Percentiles rank a stretch among this genome's conserved stretches.
These are phyloP conservation scores for Zaprionus vittiger DNA, from an alignment of 1,140 invertebrate genomes.

Conservation along the genomic window DNA sequence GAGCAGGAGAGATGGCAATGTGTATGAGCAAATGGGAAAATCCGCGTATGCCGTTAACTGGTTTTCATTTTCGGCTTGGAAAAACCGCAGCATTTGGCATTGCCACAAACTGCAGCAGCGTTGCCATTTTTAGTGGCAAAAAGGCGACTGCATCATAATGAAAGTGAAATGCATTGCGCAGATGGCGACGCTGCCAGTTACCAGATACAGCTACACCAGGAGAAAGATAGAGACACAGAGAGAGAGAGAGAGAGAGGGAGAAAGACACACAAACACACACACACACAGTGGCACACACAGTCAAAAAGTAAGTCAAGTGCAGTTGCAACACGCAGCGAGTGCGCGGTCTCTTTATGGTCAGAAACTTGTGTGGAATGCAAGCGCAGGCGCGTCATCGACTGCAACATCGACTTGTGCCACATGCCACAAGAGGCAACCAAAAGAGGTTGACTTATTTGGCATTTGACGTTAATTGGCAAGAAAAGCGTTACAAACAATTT, in stretches of 20 bases:
- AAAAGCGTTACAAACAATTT: conserved; percentile 52
- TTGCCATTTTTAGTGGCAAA: conserved; percentile 81
- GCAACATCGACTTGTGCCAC: background rate
- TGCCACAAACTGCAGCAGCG: conserved; percentile 39
- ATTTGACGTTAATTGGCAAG: conserved; percentile 70
- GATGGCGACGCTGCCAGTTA: conserved; percentile 70
- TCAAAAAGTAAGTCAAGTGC: conserved; percentile 72
- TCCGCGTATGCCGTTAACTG: conserved; percentile 58
- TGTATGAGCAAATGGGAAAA: conserved; percentile 44
- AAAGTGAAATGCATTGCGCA: conserved; percentile 82
- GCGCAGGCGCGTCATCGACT: conserved; percentile 63
- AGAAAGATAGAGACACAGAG: background rate
- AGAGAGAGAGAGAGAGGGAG: conserved; percentile 10
- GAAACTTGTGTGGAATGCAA: conserved; percentile 65
- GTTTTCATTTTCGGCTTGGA: conserved; percentile 80
- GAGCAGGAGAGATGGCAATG: background rate
- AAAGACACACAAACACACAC: background rate
- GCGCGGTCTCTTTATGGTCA: conserved; percentile 54
- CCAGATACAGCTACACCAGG: conserved; percentile 48
- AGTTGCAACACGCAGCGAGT: conserved; percentile 30
- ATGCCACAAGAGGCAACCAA: conserved; percentile 9
- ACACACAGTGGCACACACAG: background rate
- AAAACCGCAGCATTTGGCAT: conserved; percentile 76
- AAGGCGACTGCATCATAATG: conserved; percentile 81
- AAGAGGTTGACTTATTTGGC: conserved; percentile 59